Conservation (phyloP, 2,797 vertebrate species). For the Gobionotothen gibberifrons region DNA sequence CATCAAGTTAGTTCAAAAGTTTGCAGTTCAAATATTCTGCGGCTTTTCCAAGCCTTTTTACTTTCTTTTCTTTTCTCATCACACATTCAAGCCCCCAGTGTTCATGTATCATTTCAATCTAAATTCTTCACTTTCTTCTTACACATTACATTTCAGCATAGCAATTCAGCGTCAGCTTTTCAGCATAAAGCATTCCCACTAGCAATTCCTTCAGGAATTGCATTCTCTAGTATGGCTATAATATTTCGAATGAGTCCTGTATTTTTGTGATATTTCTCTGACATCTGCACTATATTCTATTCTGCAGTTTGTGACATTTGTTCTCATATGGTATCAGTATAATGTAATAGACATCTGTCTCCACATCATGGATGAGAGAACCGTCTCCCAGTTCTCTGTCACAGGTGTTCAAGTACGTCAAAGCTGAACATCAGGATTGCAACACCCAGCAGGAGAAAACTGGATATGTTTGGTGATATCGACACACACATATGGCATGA, state of each 20-base stretch:
- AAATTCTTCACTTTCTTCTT: too few species aligned
- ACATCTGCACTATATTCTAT: background rate
- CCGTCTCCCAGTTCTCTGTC: background rate
- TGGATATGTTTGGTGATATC: background rate
- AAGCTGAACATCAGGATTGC: background rate
- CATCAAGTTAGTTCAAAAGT: too few species aligned
- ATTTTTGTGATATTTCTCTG: background rate
- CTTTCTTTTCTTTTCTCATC: too few species aligned
- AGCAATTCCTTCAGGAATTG: too few species aligned
- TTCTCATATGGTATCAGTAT: background rate
- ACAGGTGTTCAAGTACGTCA: constrained; percentile 1
- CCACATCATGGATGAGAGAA: background rate
- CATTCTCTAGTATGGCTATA: background rate
- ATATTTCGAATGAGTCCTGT: background rate
- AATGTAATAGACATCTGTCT: background rate
- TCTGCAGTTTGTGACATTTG: constrained; percentile 1
- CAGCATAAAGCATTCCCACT: too few species aligned
- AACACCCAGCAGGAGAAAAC: background rate
- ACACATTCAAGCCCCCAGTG: too few species aligned
- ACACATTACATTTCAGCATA: too few species aligned
- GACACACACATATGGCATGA: accelerated
- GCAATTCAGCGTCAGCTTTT: too few species aligned
- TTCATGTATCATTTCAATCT: too few species aligned
- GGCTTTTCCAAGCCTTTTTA: too few species aligned
- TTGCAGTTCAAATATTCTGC: too few species aligned